Base-by-base conservation (phyloP, 2,797 vertebrate genomes). In the Lacerta agilis region DNA sequence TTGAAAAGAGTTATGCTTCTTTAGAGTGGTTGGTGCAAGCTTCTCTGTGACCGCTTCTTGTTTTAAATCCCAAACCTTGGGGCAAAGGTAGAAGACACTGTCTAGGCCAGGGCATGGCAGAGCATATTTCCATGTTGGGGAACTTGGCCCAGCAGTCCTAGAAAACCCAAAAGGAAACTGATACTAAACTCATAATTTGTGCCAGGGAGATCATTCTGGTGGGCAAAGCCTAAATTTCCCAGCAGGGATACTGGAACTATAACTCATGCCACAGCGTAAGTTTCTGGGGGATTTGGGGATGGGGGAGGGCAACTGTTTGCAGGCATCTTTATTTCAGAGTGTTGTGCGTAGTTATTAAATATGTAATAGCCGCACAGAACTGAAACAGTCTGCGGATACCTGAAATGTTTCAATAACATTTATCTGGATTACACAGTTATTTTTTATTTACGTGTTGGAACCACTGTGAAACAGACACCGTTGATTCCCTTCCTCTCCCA, bases 331-430 rank as follows among this genome's bases (percentile, higher is more conserved):
- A 33, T 72, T 72, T 23, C 41, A 76, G 20, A 43, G 41, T 7
- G 38, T 41, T 43, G 75, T 23, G 8, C 36, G 1, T 2, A 8
- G 9, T 89, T 94, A 89, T 25, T 36, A 88, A 67, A 87, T 77
- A 18, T 41, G 76, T 58, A 5, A 6, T 88, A 85, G 79, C 89
- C 45, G 89, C 85, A 18, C 84, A 23, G 45, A 92, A 33, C 18
- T 36, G 6, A 69, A 79, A 38, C 66, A 66, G 77, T 84, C 55
- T 87, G 33, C 33, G 36, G 73, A 85, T 43, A 6, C 1, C 87
- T 76, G 33, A 27, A 55, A n/a, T 25, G 5, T 61, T 61, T 61
- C 20, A 61, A 61, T 18, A 61, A 61, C 58, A 17, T 61, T 86
- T 1, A 66, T 18, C 43, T 83, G 66, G 90, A 75, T 3, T 82